Conservation (phyloP, 1,140 invertebrate genomes). For the Drosophila serrata region DNA sequence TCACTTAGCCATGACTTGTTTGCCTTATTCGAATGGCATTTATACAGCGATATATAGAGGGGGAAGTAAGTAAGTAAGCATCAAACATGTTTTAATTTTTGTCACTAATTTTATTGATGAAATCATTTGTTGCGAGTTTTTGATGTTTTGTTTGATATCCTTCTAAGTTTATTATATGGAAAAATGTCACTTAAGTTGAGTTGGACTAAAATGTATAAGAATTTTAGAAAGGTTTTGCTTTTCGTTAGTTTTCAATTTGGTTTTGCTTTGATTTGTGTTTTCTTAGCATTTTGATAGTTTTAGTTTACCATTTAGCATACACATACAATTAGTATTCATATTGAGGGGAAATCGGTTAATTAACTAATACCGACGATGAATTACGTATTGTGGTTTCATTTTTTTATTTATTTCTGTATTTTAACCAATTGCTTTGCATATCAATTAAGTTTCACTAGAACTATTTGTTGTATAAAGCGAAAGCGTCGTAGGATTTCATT, state of each 20-base stretch:
- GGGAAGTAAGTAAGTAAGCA: conserved; percentile 21
- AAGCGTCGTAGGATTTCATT: conserved; percentile 64
- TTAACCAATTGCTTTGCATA: conserved; percentile 68
- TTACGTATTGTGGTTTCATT: conserved; percentile 55
- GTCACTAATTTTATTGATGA: conserved; percentile 45
- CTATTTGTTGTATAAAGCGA: conserved; percentile 63
- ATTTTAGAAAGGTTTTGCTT: conserved; percentile 42
- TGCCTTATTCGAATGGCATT: background rate
- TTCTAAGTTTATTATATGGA: conserved; percentile 33
- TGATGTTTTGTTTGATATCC: conserved; percentile 45
- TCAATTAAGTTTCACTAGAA: conserved; percentile 44
- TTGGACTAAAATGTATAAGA: conserved; percentile 30
- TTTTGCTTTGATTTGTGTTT: conserved; percentile 45
- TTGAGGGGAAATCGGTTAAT: conserved; percentile 30
- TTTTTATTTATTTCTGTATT: conserved; percentile 14
- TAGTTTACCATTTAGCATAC: conserved; percentile 11
- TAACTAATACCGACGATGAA: conserved; percentile 31
- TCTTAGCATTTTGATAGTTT: conserved; percentile 23
- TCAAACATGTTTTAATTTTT: conserved; percentile 21
- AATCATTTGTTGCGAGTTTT: conserved; percentile 22
- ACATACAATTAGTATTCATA: conserved; percentile 16
- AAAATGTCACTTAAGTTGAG: conserved; percentile 47
- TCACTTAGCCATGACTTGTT: conserved; percentile 44
- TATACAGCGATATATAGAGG: background rate
- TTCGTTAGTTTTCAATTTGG: conserved; percentile 31